These are phyloP conservation scores for Momotus momota DNA, from an alignment of 2,797 vertebrate species.

Conservation along the genomic window DNA sequence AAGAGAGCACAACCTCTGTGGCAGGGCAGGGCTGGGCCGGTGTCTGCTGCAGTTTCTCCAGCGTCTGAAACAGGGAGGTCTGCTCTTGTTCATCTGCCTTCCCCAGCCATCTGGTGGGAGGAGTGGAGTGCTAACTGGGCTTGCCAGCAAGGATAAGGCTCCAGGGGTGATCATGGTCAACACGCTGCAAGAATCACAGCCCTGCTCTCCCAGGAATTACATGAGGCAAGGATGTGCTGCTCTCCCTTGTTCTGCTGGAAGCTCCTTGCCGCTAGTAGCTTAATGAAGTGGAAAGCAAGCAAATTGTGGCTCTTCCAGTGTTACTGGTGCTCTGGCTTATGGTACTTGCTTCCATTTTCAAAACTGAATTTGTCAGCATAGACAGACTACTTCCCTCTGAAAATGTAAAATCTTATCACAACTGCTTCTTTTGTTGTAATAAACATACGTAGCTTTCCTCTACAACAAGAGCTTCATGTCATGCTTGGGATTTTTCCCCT, in stretches of 20 bases:
- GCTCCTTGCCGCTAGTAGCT: neutral
- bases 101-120: neutral
- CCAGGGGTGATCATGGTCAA: conserved; percentile 7
- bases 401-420: neutral
- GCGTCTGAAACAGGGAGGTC: neutral
- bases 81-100: neutral
- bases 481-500: neutral
- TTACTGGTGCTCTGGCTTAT: neutral
- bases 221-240: neutral
- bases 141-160: conserved; percentile 26
- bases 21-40: neutral
- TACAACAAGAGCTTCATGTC: neutral
- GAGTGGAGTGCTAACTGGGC: neutral
- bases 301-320: neutral
- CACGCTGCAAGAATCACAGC: neutral
- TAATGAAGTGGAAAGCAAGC: neutral
- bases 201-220: neutral
- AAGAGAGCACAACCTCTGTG: neutral
- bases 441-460: neutral
- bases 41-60: neutral
- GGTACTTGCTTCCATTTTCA: neutral
- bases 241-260: neutral
- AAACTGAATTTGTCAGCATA: neutral
- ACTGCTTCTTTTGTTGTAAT: neutral
- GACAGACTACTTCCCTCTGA: neutral